These are phyloP conservation scores for Phyllostomus discolor DNA, from an alignment of 2,113 vertebrate genomes.

Conservation along the genomic window DNA sequence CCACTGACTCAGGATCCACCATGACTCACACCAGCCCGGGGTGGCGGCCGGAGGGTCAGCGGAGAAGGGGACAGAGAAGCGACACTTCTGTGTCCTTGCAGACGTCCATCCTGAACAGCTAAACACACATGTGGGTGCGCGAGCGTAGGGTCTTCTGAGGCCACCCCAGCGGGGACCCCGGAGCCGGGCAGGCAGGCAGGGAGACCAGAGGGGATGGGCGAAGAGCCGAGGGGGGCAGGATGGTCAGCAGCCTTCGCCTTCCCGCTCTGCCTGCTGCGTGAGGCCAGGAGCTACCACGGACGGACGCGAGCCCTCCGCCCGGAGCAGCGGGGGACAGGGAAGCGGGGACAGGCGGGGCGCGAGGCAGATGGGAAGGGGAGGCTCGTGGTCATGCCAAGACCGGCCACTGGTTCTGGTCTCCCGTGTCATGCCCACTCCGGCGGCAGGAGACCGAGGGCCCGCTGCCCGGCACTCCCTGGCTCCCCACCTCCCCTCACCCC, in stretches of 20 bases:
- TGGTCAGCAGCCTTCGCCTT: neutral
- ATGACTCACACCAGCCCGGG: neutral
- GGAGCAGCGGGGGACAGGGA: rapidly evolving
- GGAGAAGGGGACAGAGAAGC: neutral
- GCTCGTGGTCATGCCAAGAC: neutral
- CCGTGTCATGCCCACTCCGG: no score
- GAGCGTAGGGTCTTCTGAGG: neutral
- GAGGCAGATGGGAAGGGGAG: neutral
- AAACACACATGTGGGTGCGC: rapidly evolving
- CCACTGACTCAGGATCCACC: neutral
- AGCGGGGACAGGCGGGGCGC: neutral
- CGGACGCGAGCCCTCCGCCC: rapidly evolving
- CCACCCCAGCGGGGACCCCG: neutral
- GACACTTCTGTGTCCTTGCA: rapidly evolving
- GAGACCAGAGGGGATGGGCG: neutral
- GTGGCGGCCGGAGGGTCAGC: neutral
- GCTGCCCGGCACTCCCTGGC: neutral
- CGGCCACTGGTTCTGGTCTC: neutral
- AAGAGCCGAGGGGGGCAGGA: no score
- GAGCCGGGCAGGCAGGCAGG: neutral
- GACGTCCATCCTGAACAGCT: neutral
- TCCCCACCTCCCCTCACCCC: no score
- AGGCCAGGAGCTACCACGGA: no score
- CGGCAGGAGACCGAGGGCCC: neutral
- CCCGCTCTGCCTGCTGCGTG: no score